Evolutionary conservation across 2,797 vertebrate species (phyloP), one percentile per base, ranked within the genome.

Genomic region (Monodelphis domestica): DNA sequence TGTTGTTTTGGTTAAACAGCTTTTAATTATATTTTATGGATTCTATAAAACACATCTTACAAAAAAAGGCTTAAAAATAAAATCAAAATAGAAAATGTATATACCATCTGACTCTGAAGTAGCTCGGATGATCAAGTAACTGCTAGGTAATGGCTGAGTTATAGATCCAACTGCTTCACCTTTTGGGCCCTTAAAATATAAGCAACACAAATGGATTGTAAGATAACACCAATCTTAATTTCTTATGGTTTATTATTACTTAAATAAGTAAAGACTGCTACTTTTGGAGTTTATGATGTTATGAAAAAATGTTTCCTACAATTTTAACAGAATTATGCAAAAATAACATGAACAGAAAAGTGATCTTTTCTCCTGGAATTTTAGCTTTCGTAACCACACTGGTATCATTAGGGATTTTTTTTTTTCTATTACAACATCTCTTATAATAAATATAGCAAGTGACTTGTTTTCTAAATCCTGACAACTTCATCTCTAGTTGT

Each of bases 61-160:
- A 91, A 93, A 89, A n/a, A 91, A 26, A 95, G 53, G 89, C 70
- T 59, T 24, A 56, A 94, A 97, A 96, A 93, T 89, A 14, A n/a
- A 91, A 91, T 15, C 6, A 11, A 95, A 92, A 30, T n/a, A 91
- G 89, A 88, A 95, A 54, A 7, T 59, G 2, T 93, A 94, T 92
- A 99, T 98, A 99, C 99, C 99, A 97, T 99, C 99, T 92, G 99
- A 99, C 98, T 99, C 99, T 6, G 99, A 99, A 96, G 99, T 99
- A 0, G 99, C 99, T 55, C 99, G 98, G 98, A 99, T 99, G 98
- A 99, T 99, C 98, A 99, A 98, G 91, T 99, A 99, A 98, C 99
- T 99, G 99, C 99, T 99, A 97, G 99, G 99, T 98, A 99, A 98
- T 0, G 99, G 99, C 98, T 99, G 99, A 63, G 99, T 99, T 98